Evolutionary conservation across 2,797 vertebrate species (phyloP).

Genomic region (Ceryle rudis): DNA sequence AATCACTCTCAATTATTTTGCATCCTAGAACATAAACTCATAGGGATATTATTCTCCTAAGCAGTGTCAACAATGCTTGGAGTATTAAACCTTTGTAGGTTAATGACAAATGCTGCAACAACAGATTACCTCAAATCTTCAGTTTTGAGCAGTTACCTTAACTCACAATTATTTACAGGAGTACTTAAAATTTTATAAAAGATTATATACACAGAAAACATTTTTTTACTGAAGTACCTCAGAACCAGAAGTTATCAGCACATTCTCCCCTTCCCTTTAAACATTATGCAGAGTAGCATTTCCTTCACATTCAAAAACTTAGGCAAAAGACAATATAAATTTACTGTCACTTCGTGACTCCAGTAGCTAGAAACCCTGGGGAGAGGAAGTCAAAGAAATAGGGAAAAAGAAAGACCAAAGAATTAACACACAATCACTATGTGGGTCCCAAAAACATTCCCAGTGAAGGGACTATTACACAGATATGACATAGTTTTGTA

Average conservation of each 20-base stretch:
- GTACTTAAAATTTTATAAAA: background rate
- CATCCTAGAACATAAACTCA: background rate
- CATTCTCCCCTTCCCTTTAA: background rate
- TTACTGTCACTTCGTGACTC: background rate
- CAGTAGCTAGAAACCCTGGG: background rate
- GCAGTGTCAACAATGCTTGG: background rate
- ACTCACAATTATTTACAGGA: background rate
- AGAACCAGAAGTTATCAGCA: background rate
- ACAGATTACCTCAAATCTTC: background rate
- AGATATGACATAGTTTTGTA: background rate
- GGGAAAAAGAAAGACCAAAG: background rate
- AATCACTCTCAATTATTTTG: background rate
- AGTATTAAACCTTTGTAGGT: background rate
- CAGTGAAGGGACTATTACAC: background rate
- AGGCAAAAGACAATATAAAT: background rate
- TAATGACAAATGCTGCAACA: slow-evolving; percentile 6
- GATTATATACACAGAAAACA: background rate
- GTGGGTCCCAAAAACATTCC: background rate
- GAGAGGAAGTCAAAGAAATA: background rate
- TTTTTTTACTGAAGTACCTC: background rate
- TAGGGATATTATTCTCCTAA: background rate
- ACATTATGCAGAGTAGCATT: background rate
- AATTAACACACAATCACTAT: background rate
- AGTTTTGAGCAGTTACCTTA: background rate
- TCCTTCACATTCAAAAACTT: background rate